Evolutionary conservation across 2,888 invertebrate species (phyloP).

Genomic region (Keiferia lycopersicella): DNA sequence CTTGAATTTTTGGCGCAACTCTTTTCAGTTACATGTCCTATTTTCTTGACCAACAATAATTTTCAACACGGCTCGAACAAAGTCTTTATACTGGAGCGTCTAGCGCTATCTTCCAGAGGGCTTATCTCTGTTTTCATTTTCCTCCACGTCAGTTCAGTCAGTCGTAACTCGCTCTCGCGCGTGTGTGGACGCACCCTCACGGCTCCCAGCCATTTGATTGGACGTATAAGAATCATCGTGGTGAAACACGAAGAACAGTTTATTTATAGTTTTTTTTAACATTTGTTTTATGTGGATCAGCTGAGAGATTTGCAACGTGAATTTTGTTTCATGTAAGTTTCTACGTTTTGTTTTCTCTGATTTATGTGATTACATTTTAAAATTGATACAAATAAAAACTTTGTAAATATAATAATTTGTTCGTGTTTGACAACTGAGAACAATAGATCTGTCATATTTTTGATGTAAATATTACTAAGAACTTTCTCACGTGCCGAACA

Average conservation of each 20-base stretch:
- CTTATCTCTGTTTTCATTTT: constrained; percentile 21
- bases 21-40: too few species aligned
- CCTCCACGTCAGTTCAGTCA: neutral
- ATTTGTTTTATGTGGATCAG: constrained; percentile 6
- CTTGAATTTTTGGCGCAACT: too few species aligned
- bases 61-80: neutral
- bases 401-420: too few species aligned
- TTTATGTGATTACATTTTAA: neutral
- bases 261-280: constrained; percentile 14
- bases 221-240: neutral
- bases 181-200: neutral
- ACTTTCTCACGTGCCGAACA: too few species aligned
- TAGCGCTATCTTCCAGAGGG: constrained; percentile 19
- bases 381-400: too few species aligned
- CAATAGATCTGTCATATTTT: too few species aligned
- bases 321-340: constrained; percentile 8
- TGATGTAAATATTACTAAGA: too few species aligned
- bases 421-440: too few species aligned
- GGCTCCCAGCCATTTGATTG: neutral
- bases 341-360: neutral
- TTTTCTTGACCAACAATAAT: too few species aligned
- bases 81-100: neutral
- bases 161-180: constrained; percentile 4
- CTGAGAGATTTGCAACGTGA: neutral
- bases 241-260: neutral